These are phyloP conservation scores for Hormaphis cornu DNA, from an alignment of 1,140 invertebrate species.

Conservation along the genomic window DNA sequence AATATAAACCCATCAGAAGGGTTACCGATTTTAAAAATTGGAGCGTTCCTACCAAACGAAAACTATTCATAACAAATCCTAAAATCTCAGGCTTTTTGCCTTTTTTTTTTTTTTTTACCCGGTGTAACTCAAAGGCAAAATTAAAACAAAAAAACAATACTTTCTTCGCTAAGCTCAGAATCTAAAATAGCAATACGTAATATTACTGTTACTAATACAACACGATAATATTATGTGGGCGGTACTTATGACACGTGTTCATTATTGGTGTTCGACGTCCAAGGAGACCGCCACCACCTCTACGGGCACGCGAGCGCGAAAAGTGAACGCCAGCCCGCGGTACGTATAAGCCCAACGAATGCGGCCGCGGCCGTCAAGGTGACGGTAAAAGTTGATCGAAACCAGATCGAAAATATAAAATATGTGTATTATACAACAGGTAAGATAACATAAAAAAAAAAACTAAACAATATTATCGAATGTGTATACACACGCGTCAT, in stretches of 20 bases:
- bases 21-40: too few species aligned
- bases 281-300: constrained; percentile 25
- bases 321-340: constrained; percentile 27
- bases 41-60: too few species aligned
- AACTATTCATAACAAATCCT: too few species aligned
- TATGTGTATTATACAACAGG: too few species aligned
- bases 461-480: constrained; percentile 3
- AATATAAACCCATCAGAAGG: too few species aligned
- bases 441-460: neutral
- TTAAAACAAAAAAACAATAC: too few species aligned
- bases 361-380: constrained; percentile 28
- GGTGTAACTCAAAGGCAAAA: too few species aligned
- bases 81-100: too few species aligned
- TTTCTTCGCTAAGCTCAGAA: too few species aligned
- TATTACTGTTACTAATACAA: constrained; percentile 22
- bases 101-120: too few species aligned
- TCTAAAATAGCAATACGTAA: too few species aligned
- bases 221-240: constrained; percentile 29
- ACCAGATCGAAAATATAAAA: constrained; percentile 29
- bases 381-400: constrained; percentile 32
- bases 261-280: constrained; percentile 26
- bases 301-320: neutral
- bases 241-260: constrained; percentile 28
- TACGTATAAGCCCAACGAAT: too few species aligned
- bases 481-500: neutral